These are phyloP conservation scores for Prochilodus magdalenae DNA, from an alignment of 2,113 vertebrate species.

Conservation along the genomic window DNA sequence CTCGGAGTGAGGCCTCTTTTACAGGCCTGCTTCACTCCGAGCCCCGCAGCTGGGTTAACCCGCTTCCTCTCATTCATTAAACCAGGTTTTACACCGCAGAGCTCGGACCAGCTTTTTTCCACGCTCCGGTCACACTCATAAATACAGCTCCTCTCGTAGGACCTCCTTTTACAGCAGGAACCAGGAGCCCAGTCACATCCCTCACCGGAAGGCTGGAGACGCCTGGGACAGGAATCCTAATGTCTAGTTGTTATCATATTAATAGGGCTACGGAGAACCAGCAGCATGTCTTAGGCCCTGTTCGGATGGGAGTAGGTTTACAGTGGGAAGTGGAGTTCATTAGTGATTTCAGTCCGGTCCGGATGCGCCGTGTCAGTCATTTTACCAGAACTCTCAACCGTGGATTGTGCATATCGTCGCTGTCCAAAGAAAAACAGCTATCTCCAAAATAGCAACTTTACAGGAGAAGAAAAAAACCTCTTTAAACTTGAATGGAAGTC, in stretches of 20 bases:
- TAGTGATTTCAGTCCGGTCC: no score
- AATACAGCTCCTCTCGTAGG: neutral
- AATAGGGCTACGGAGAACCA: neutral
- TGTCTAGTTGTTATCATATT: neutral
- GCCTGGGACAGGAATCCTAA: neutral
- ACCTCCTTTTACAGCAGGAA: conserved; percentile 29
- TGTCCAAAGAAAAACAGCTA: no score
- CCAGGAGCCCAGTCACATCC: neutral
- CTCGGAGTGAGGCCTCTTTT: conserved; percentile 26
- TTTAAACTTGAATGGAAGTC: no score
- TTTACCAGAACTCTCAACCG: no score
- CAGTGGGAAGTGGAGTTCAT: no score
- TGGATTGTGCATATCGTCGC: no score
- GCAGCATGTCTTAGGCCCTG: no score
- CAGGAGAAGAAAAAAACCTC: no score
- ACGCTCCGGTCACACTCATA: neutral
- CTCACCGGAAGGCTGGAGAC: neutral
- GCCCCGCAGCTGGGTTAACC: conserved; percentile 17
- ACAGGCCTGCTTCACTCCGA: conserved; percentile 1
- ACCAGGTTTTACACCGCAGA: neutral
- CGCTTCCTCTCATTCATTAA: conserved; percentile 22
- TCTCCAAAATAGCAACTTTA: no score
- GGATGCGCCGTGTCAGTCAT: no score
- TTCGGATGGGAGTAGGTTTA: no score
- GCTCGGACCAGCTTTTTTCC: conserved; percentile 12